Evolutionary conservation across 2,888 invertebrate species (phyloP), one percentile per base, ranked within the genome.

Genomic region (Epiblema foenella): DNA sequence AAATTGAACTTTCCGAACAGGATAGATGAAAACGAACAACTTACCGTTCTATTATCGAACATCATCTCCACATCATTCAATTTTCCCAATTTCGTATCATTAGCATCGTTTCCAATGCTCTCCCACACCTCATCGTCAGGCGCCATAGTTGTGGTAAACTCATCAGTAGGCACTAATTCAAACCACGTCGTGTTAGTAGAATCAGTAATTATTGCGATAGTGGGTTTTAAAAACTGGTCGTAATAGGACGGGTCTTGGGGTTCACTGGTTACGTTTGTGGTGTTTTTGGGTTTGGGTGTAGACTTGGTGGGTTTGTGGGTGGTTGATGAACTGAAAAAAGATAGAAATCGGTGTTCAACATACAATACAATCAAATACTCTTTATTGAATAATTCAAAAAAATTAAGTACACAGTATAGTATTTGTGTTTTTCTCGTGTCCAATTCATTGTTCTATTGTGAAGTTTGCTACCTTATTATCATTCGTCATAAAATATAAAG

Each of bases 11-110:
- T n/a, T n/a, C n/a, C n/a, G n/a, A n/a, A n/a, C n/a, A n/a, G n/a
- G n/a, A n/a, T 24, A 24, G 24, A 24, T 24, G 5, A 15, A 42
- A 54, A 20, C 15, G 29, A 60, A 29, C 46, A 62, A 81, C 88
- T 85, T 75, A 93, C 93, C 76, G 82, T 81, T 69, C 73, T 83
- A 66, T 80, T 81, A 57, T 88, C 88, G 81, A 94, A 94, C 68
- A 94, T 75, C 42, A 93, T 86, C 70, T 94, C 94, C 0, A 94
- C 94, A 72, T 94, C 94, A 56, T 90, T 88, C 42, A 93, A 77
- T 72, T 89, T 90, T 15, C 83, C 86, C 15, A 85, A 82, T 62
- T 83, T 84, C 67, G 81, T 89, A 0, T 79, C 82, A 76, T 91
- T 90, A 0, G 75, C 78, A 0, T 82, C 83, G 0, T 86, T 83